Conservation (phyloP, 2,113 vertebrate genomes). For the Brachionichthys hirsutus region DNA sequence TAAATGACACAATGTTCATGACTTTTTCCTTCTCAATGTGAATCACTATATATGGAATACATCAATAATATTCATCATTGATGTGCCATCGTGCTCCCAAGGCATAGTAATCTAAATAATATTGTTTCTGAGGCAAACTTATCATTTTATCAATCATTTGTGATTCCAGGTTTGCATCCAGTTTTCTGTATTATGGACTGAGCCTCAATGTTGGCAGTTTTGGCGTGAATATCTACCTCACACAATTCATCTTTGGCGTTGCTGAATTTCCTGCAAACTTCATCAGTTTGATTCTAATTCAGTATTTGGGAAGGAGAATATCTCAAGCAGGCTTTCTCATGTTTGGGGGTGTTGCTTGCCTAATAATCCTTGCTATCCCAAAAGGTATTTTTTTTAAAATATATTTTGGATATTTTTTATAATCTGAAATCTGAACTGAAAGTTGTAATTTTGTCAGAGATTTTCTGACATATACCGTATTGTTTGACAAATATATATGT, state of each 20-base stretch:
- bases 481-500: too few species aligned
- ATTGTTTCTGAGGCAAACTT: too few species aligned
- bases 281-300: conserved; percentile 69
- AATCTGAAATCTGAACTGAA: not conserved
- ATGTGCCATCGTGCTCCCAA: too few species aligned
- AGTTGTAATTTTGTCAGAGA: too few species aligned
- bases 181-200: conserved; percentile 84
- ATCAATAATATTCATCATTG: too few species aligned
- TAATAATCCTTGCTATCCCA: conserved; percentile 79
- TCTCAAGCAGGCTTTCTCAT: conserved; percentile 69
- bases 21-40: conserved; percentile 35
- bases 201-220: conserved; percentile 86
- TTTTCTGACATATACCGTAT: too few species aligned
- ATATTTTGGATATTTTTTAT: not conserved
- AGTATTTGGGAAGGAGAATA: conserved; percentile 80
- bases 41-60: conserved; percentile 12
- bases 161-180: not conserved
- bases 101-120: too few species aligned
- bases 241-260: conserved; percentile 85
- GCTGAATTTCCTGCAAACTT: conserved; percentile 82
- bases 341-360: conserved; percentile 79
- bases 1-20: too few species aligned
- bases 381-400: conserved; percentile 68
- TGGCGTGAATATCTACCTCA: conserved; percentile 89
- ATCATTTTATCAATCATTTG: too few species aligned